Evolutionary conservation across 2,797 vertebrate species (phyloP).

Genomic region (Takifugu rubripes): DNA sequence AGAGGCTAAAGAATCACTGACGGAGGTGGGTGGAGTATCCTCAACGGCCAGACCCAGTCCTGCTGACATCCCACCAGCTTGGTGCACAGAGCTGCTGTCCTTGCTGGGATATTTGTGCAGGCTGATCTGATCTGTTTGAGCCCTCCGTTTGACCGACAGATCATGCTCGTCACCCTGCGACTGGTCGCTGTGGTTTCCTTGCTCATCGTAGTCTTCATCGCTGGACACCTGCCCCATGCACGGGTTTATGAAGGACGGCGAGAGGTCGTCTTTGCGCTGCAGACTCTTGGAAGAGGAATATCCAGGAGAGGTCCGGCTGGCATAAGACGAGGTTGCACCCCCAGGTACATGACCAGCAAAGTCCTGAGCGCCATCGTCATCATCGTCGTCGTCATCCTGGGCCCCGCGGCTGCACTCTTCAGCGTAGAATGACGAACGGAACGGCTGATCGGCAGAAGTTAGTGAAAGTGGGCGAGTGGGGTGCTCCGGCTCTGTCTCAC

Average conservation of each 20-base stretch:
- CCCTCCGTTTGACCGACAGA: slow-evolving; percentile 81
- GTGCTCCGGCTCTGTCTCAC: slow-evolving; percentile 78
- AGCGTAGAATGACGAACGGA: slow-evolving; percentile 67
- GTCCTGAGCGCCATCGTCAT: slow-evolving; percentile 61
- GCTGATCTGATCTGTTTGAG: slow-evolving; percentile 62
- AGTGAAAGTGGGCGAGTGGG: slow-evolving; percentile 84
- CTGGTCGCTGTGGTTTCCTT: slow-evolving; percentile 74
- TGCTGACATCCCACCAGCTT: slow-evolving; percentile 71
- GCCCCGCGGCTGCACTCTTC: slow-evolving; percentile 65
- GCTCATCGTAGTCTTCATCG: slow-evolving; percentile 85
- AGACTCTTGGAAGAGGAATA: slow-evolving; percentile 83
- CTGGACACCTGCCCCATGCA: slow-evolving; percentile 82
- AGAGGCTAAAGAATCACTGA: slow-evolving; percentile 90
- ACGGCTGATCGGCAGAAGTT: slow-evolving; percentile 77
- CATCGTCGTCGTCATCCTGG: slow-evolving; percentile 52
- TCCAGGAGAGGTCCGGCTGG: slow-evolving; percentile 70
- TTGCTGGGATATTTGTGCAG: slow-evolving; percentile 51
- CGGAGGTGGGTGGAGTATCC: slow-evolving; percentile 94
- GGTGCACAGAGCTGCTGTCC: slow-evolving; percentile 63
- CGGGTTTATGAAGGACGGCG: slow-evolving; percentile 95
- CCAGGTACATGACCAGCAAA: slow-evolving; percentile 39
- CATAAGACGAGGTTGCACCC: slow-evolving; percentile 67
- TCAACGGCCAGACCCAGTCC: slow-evolving; percentile 75
- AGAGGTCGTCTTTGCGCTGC: slow-evolving; percentile 86
- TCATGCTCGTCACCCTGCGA: slow-evolving; percentile 72